Evolutionary conservation across 2,113 vertebrate genomes (phyloP).

Genomic region (Acrocephalus kingi): DNA sequence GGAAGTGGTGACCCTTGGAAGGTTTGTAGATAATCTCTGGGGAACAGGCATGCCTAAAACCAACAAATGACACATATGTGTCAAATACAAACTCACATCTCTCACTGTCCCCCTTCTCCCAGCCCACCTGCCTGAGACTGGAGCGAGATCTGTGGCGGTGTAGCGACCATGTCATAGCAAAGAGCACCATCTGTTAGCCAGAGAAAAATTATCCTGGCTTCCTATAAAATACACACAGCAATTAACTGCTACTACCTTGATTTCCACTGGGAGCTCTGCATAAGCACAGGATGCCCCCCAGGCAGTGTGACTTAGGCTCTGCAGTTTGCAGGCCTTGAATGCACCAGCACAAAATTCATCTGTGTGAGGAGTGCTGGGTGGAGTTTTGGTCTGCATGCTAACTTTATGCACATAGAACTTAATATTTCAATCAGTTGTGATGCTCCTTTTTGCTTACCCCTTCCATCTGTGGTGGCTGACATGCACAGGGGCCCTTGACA

Average conservation of each 20-base stretch:
- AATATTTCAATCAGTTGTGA: neutral
- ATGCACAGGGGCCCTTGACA: neutral
- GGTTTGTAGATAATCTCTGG: neutral
- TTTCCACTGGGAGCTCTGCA: neutral
- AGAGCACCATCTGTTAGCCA: neutral
- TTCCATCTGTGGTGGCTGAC: neutral
- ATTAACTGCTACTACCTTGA: slow-evolving; percentile 20
- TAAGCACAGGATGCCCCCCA: neutral
- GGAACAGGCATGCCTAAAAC: neutral
- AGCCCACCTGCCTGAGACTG: neutral
- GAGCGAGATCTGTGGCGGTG: neutral
- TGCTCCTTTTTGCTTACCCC: neutral
- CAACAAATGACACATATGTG: neutral
- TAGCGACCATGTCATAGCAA: neutral
- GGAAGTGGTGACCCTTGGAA: neutral
- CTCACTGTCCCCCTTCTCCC: neutral
- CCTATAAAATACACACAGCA: neutral
- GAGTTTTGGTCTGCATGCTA: neutral
- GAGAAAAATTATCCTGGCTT: neutral
- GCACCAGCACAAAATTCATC: neutral
- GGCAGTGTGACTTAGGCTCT: neutral
- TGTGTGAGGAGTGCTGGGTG: neutral
- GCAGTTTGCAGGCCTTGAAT: neutral
- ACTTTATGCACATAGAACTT: neutral
- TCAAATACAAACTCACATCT: neutral